These are phyloP conservation scores for Bradypodion pumilum DNA, from an alignment of 2,797 vertebrate species.

Conservation along the genomic window DNA sequence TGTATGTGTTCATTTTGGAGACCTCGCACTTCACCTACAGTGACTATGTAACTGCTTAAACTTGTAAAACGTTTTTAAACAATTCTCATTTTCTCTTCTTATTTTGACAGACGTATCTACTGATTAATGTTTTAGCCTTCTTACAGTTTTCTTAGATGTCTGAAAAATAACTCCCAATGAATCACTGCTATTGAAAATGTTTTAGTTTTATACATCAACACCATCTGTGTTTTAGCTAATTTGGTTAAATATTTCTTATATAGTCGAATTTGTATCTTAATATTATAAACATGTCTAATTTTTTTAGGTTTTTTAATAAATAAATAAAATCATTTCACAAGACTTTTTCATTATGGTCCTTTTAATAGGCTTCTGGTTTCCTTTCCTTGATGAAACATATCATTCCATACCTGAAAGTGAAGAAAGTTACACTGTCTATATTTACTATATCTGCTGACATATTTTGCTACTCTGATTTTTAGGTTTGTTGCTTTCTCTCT, in stretches of 20 bases:
- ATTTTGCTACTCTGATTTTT: slow-evolving; percentile 18
- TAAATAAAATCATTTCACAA: slow-evolving; percentile 13
- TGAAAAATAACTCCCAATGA: slow-evolving; percentile 42
- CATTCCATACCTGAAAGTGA: slow-evolving; percentile 52
- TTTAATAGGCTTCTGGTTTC: slow-evolving; percentile 62
- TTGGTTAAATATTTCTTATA: slow-evolving; percentile 10
- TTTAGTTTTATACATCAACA: slow-evolving; percentile 57
- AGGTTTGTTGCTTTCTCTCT: no score
- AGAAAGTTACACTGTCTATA: slow-evolving; percentile 38
- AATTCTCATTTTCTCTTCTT: neutral
- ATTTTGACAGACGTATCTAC: neutral
- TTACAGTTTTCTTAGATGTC: neutral
- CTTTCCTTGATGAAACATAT: slow-evolving; percentile 57
- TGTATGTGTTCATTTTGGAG: no score
- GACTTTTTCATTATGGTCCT: slow-evolving; percentile 26
- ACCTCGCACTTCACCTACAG: no score
- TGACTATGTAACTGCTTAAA: neutral
- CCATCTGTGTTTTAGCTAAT: slow-evolving; percentile 52
- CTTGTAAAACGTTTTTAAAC: neutral
- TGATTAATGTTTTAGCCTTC: neutral
- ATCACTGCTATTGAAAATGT: slow-evolving; percentile 52
- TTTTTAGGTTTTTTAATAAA: neutral
- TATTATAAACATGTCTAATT: neutral
- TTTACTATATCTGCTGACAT: slow-evolving; percentile 46
- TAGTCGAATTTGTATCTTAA: slow-evolving; percentile 20